Percentiles rank a stretch among this genome's conserved stretches.
Conservation (phyloP, 2,797 vertebrate genomes). For the Ceryle rudis region DNA sequence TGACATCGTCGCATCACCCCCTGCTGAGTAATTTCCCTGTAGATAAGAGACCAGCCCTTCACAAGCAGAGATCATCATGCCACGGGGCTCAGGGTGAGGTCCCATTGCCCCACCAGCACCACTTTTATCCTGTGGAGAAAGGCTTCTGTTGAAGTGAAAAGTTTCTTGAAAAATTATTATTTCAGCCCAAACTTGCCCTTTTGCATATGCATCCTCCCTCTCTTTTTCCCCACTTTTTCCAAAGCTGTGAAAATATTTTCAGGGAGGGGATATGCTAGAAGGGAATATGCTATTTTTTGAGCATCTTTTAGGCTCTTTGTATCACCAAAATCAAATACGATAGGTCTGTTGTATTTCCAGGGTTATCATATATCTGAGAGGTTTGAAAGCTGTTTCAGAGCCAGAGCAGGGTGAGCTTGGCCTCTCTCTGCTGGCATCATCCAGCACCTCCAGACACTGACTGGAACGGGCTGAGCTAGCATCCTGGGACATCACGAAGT, state of each 20-base stretch:
- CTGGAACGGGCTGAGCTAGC: rapidly evolving
- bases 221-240: neutral
- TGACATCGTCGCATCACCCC: rapidly evolving
- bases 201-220: neutral
- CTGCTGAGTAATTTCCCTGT: neutral
- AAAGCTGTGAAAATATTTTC: neutral
- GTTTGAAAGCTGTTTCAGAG: neutral
- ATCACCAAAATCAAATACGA: neutral
- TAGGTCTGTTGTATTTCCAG: neutral
- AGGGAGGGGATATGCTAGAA: neutral
- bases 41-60: neutral
- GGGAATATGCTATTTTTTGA: neutral
- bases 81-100: neutral
- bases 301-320: neutral
- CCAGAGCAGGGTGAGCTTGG: neutral
- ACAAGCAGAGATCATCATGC: neutral
- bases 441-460: neutral
- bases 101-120: neutral
- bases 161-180: neutral
- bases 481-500: rapidly evolving
- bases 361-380: neutral
- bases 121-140: neutral
- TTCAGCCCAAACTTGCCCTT: neutral
- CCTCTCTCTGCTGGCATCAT: neutral
- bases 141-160: neutral